Base-by-base conservation (phyloP, 2,888 invertebrate genomes). In the Acleris laterana region DNA sequence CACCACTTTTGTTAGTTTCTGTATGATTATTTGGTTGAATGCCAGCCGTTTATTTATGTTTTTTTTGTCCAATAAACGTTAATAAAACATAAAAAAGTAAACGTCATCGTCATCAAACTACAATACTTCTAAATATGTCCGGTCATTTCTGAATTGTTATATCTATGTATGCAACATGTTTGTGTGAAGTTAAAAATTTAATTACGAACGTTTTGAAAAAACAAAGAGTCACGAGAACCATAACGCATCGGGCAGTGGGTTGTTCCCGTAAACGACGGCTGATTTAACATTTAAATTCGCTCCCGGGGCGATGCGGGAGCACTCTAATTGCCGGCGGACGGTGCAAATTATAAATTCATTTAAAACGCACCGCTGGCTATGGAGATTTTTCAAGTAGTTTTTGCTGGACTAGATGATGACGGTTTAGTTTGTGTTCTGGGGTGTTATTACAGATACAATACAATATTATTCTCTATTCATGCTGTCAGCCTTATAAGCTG, bases 281-380 rank as follows among this genome's bases (percentile, higher is more conserved):
- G 81, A 81, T 82, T 84, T 83, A 85, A 78, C 83, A 81, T 85
- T 85, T 82, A 85, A 87, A 83, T 84, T 81, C 71, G 72, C 69
- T 80, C 88, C 86, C 38, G 70, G 69, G 88, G 88, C 89, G 70
- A 78, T 77, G 77, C 75, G 75, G 81, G 77, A 78, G 78, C 69
- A 56, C 73, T 80, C 82, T 86, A 87, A 87, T 87, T 84, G 84
- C 82, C 76, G 74, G 69, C 52, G 63, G 61, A 50, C 66, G 80
- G 78, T 74, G 83, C 86, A 87, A 88, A 89, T 89, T 89, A 89
- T 86, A 89, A 88, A 88, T 88, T 89, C 86, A 85, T 88, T 87
- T 85, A 83, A 82, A 76, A 76, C 71, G 62, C 69, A 76, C 82
- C 77, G 69, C 63, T 44, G 82, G 81, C 81, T 70, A 78, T 71